Evolutionary conservation across 1,140 invertebrate species (phyloP), one percentile per base, ranked within the genome.

Genomic region (Planococcus citri): DNA sequence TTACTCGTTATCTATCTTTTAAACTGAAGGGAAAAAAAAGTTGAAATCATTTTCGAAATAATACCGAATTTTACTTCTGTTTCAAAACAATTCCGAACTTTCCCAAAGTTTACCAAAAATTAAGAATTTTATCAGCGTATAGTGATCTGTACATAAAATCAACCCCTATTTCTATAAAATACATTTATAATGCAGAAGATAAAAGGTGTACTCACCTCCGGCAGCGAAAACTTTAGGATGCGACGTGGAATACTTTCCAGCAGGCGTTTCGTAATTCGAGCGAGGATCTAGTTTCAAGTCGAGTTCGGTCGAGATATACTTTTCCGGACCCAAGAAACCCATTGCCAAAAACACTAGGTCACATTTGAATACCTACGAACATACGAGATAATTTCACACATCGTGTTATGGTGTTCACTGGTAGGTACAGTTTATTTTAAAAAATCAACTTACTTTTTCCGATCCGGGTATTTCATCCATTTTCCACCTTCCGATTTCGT

Each of bases 321-420:
- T 87, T 79, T 99, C 97, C 3, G 96, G 97, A 3, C 97, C 96
- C 29, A 98, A 81, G 82, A 99, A 99, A 75, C 97, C 97, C 96
- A 99, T 98, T 17, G 97, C 96, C 27, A 99, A 82, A 70, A 99
- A 81, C 41, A 97, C 92, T 70, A 99, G 79, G 77, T 98, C 92
- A 74, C 91, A 94, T 75, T 92, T 86, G 78, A 86, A 94, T 3
- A 90, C 73, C 81, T 85, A 74, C 1, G 73, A 33, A 68, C 1
- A 67, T 27, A 24, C 14, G 33, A 24, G n/a, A n/a, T n/a, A 24
- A 0, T 21, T 41, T 64, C 38, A n/a, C 69, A 69, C 17, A 67
- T n/a, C 60, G 41, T 51, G 4, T 9, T 51, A 51, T 20, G 2
- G 41, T 51, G 2, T 51, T n/a, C 10, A 51, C 33, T 37, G 33